Conservation (phyloP, 2,113 vertebrate genomes). For the Plotosus lineatus region DNA sequence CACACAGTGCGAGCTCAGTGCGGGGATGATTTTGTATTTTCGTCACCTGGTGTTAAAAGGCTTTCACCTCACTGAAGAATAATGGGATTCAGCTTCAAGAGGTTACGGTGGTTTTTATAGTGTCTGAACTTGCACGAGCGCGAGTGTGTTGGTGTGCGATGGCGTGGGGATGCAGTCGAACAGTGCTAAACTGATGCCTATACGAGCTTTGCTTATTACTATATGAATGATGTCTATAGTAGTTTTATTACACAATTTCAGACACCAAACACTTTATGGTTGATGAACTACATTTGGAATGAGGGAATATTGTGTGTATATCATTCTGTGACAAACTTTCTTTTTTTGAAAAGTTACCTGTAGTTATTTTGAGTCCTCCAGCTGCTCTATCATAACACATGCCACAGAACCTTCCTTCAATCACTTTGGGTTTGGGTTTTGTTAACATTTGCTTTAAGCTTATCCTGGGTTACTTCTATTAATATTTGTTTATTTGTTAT, state of each 20-base stretch:
- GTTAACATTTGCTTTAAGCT: not conserved
- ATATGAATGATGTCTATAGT: too few species aligned
- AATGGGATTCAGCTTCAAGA: not conserved
- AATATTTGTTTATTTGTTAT: not conserved
- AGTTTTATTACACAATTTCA: not conserved
- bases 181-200: not conserved
- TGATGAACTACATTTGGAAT: not conserved
- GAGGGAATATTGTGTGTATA: not conserved
- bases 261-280: not conserved
- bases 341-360: not conserved
- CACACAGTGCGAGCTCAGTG: not conserved
- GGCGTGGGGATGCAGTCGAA: not conserved
- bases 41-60: too few species aligned
- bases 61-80: not conserved
- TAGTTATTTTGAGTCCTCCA: slow-evolving; percentile 46
- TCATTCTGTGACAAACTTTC: not conserved
- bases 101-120: not conserved
- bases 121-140: not conserved
- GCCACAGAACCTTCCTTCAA: slow-evolving; percentile 13
- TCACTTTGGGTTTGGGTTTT: slow-evolving; percentile 12
- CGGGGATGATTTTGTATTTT: not conserved
- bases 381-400: not conserved
- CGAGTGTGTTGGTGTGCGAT: not conserved
- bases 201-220: too few species aligned
- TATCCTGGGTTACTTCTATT: not conserved